Conservation (phyloP, 2,888 invertebrate species). For the Drosophila mercatorum region DNA sequence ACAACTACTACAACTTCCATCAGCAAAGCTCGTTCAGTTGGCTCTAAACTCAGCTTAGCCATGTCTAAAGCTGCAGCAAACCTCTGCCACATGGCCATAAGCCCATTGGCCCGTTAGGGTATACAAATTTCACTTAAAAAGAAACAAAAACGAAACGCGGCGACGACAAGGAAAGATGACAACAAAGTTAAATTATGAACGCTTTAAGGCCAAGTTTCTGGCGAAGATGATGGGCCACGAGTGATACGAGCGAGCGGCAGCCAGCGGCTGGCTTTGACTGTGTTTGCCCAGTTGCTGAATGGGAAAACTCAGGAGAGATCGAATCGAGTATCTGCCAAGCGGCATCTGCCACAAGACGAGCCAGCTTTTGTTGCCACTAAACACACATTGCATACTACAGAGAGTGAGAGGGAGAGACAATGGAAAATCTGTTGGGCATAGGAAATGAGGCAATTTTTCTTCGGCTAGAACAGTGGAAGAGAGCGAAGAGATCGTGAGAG, state of each 20-base stretch:
- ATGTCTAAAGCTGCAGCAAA: too few relatives aligned
- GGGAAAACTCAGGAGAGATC: constrained; percentile 59
- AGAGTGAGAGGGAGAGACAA: constrained; percentile 13
- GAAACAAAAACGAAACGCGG: neutral
- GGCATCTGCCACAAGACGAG: constrained; percentile 50
- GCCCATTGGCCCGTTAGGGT: neutral
- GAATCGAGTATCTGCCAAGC: constrained; percentile 49
- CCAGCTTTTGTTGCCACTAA: constrained; percentile 9
- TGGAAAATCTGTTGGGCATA: constrained; percentile 59
- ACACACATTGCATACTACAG: too few relatives aligned
- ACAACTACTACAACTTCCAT: too few relatives aligned
- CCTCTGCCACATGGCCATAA: neutral
- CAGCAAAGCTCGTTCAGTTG: too few relatives aligned
- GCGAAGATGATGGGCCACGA: constrained; percentile 66
- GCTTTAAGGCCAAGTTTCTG: constrained; percentile 69
- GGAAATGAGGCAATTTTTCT: constrained; percentile 60
- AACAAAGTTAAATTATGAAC: constrained; percentile 73
- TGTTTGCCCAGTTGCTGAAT: constrained; percentile 52
- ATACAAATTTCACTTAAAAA: constrained; percentile 44
- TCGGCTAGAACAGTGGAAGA: constrained; percentile 23
- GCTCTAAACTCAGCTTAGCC: too few relatives aligned
- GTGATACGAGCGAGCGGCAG: constrained; percentile 29
- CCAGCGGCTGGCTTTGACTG: constrained; percentile 53
- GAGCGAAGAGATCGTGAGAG: constrained; percentile 12
- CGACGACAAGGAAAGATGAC: constrained; percentile 63